phyloP scores from a whole-genome alignment of 2,113 vertebrate species.

The Cacatua alba region DNA sequence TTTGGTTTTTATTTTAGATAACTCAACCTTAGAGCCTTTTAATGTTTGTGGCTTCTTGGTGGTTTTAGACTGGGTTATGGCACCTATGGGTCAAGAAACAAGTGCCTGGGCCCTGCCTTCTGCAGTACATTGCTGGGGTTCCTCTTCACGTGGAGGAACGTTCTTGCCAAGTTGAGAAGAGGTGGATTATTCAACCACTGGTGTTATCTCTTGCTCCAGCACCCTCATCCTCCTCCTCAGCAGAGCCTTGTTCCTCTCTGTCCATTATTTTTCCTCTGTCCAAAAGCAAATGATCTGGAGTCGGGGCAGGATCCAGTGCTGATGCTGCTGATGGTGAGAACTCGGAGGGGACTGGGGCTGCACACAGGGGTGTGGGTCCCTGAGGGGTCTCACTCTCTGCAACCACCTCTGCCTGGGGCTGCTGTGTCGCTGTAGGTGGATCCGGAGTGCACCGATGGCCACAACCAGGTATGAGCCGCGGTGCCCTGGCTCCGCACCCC shows the following conservation, averaged over 20 bases:
- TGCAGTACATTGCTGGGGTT: neutral
- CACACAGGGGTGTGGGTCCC: accelerated
- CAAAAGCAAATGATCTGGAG: accelerated
- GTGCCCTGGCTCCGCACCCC: neutral
- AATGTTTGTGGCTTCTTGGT: neutral
- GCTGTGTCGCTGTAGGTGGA: neutral
- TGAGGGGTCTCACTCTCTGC: accelerated
- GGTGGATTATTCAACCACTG: neutral
- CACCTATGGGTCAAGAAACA: neutral
- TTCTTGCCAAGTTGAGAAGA: neutral
- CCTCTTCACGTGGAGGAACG: accelerated
- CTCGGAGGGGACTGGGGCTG: neutral
- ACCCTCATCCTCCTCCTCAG: neutral
- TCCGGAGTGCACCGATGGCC: neutral
- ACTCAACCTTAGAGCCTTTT: neutral
- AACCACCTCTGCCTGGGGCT: neutral
- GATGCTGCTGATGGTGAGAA: neutral
- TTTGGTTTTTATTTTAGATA: neutral
- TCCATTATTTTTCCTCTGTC: neutral
- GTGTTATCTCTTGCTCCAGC: neutral
- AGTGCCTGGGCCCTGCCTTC: neutral
- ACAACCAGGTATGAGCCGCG: neutral
- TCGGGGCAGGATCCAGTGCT: neutral
- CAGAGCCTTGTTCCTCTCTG: accelerated
- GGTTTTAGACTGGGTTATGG: neutral